These are phyloP conservation scores for Eupithecia centaureata DNA, from an alignment of 2,888 invertebrate genomes.

Conservation along the genomic window DNA sequence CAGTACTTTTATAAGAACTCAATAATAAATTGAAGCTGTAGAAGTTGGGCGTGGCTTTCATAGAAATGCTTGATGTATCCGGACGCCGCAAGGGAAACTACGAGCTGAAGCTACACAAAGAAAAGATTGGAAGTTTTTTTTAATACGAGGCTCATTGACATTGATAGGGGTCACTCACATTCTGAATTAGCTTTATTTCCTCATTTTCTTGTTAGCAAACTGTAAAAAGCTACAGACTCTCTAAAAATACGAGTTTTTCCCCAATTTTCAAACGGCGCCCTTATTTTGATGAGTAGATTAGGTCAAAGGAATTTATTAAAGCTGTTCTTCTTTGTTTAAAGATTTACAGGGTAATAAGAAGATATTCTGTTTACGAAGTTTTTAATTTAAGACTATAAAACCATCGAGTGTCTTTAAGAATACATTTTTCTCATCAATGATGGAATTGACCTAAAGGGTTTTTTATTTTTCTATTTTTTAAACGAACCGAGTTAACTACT, in stretches of 20 bases:
- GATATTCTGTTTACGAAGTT: slow-evolving; percentile 13
- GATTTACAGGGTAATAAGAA: slow-evolving; percentile 15
- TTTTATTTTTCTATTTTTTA: too few species aligned
- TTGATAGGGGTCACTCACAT: not conserved
- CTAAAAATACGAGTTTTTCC: slow-evolving; percentile 12
- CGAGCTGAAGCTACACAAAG: too few species aligned
- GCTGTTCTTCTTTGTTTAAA: slow-evolving; percentile 16
- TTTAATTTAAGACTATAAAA: slow-evolving; percentile 3
- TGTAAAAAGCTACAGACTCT: not conserved
- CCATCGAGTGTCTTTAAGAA: too few species aligned
- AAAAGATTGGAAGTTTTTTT: too few species aligned
- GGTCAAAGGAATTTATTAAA: slow-evolving; percentile 20
- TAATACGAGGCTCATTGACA: not conserved
- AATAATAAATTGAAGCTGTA: too few species aligned
- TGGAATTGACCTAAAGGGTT: too few species aligned
- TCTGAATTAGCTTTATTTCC: not conserved
- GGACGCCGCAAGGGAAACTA: too few species aligned
- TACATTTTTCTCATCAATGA: too few species aligned
- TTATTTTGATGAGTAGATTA: slow-evolving; percentile 24
- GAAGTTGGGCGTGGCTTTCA: too few species aligned
- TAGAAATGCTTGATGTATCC: too few species aligned
- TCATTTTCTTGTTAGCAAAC: not conserved
- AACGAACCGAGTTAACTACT: too few species aligned
- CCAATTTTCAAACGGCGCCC: slow-evolving; percentile 15
- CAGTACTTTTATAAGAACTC: too few species aligned